A percentile compares a stretch with the other conserved stretches of the same genome.
Conservation (phyloP, 2,113 vertebrate genomes). For the Thryonomys swinderianus region DNA sequence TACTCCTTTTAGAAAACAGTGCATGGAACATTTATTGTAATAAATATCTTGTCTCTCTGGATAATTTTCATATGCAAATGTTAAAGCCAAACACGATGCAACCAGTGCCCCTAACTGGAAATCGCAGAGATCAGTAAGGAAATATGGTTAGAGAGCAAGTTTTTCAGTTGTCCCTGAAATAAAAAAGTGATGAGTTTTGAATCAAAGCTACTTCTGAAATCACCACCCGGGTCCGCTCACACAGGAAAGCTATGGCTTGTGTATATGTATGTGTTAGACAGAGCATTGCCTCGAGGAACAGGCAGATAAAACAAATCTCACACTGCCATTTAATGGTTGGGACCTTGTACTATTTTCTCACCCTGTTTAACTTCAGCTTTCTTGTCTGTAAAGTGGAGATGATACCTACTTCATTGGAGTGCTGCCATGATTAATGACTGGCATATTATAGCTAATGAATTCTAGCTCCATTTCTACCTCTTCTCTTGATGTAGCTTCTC, state of each 20-base stretch:
- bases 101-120: background rate
- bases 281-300: background rate
- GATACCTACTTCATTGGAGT: background rate
- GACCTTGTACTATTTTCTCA: background rate
- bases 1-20: background rate
- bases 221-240: background rate
- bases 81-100: background rate
- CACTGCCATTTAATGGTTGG: background rate
- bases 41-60: background rate
- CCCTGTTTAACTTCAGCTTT: background rate
- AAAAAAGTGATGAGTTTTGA: background rate
- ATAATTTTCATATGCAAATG: conserved; percentile 42
- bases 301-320: background rate
- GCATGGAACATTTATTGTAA: background rate
- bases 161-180: background rate
- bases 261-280: background rate
- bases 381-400: background rate
- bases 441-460: background rate
- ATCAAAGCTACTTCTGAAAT: background rate
- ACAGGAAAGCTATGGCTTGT: background rate
- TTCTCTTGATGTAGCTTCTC: background rate
- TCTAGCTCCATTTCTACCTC: background rate
- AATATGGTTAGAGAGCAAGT: background rate
- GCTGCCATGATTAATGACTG: background rate
- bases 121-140: background rate